phyloP scores from a whole-genome alignment of 2,113 vertebrate genomes.

The Hypocryptadius cinnamomeus region DNA sequence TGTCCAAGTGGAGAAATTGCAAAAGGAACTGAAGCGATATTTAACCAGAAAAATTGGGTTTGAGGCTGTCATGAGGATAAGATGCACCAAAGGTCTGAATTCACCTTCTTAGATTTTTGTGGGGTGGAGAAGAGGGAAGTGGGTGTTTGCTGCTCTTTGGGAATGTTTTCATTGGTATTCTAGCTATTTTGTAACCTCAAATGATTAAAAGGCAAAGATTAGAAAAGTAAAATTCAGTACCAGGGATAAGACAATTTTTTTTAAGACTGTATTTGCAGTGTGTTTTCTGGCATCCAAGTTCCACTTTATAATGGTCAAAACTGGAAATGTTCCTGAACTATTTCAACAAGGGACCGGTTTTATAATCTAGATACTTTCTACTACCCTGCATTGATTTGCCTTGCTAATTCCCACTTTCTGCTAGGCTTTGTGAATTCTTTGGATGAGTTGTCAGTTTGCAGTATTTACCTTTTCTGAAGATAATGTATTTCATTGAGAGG shows the following conservation, averaged over 20 bases:
- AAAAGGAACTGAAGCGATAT: conserved; percentile 91
- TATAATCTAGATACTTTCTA: not conserved
- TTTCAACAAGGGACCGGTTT: not conserved
- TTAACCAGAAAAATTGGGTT: conserved; percentile 94
- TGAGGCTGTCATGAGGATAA: conserved; percentile 97
- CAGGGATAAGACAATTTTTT: not conserved
- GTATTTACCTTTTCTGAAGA: not conserved
- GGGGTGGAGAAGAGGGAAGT: fast-evolving
- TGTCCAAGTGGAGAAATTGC: conserved; percentile 85
- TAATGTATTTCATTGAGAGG: not conserved
- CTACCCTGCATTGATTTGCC: not conserved
- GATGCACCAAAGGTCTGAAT: conserved; percentile 90
- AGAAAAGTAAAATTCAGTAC: not conserved
- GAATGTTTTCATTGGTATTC: not conserved
- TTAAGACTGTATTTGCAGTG: not conserved
- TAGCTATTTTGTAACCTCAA: not conserved
- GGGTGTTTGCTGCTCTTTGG: not conserved
- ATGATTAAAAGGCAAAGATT: not conserved
- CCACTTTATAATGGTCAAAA: not conserved
- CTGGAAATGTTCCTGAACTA: not conserved
- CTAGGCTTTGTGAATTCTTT: not conserved
- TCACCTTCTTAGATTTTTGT: not conserved
- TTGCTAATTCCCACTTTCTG: not conserved
- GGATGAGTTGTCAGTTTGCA: not conserved
- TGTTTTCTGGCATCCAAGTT: not conserved